phyloP scores from a whole-genome alignment of 2,113 vertebrate species.

The Pygoscelis adeliae region DNA sequence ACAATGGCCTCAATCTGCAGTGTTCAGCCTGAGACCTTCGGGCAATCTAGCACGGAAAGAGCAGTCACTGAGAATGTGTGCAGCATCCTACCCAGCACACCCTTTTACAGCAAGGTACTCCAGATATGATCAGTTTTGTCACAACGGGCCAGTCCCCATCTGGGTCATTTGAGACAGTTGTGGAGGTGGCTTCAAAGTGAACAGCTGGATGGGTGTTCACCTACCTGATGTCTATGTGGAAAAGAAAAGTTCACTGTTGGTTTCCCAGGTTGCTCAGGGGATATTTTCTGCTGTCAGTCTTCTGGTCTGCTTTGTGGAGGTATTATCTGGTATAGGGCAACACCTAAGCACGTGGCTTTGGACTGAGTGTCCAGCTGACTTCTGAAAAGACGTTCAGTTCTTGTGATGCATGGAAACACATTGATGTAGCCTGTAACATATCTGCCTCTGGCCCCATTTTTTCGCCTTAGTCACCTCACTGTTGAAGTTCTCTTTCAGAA shows the following conservation, averaged over 20 bases:
- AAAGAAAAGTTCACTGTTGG: neutral
- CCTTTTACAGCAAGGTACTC: neutral
- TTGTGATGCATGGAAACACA: neutral
- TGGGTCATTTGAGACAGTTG: neutral
- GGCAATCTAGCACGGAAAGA: neutral
- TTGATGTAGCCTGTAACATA: neutral
- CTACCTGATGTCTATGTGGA: neutral
- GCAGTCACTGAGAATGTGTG: neutral
- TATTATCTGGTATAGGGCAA: neutral
- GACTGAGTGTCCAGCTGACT: neutral
- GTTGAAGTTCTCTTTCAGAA: neutral
- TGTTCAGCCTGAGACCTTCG: neutral
- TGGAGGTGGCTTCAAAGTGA: neutral
- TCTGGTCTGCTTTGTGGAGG: neutral
- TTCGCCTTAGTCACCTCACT: neutral
- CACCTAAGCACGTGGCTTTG: neutral
- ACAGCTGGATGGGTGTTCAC: neutral
- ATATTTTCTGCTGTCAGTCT: neutral
- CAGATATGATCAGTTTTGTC: neutral
- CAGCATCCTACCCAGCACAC: neutral
- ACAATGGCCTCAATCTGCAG: neutral
- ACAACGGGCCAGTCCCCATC: neutral
- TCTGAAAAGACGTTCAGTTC: neutral
- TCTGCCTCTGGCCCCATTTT: neutral
- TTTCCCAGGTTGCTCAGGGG: neutral